Evolutionary conservation across 1,140 invertebrate species (phyloP), one percentile per base, ranked within the genome.

Genomic region (Neodiprion fabricii): DNA sequence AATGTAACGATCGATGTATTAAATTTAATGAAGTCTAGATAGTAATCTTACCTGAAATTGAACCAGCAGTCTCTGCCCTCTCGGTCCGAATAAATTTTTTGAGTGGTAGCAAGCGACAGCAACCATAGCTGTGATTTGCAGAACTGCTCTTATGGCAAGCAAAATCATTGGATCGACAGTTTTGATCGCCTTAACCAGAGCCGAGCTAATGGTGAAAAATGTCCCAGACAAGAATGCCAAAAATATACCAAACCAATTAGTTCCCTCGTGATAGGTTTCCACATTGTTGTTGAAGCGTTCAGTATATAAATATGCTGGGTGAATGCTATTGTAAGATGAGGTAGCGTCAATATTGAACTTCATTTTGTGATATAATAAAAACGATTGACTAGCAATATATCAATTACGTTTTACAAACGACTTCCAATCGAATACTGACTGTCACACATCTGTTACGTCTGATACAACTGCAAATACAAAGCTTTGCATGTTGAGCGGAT

Each of bases 91-190:
- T 11, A 89, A 40, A 76, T 85, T 86, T 74, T 83, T 79, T 1
- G 85, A 80, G 48, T 82, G 75, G 40, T 73, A 82, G 23, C 85
- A 78, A 1, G 86, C 87, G 12, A 85, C 76, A 1, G 84, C 73
- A 9, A 84, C 71, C 85, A 89, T 89, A 7, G 84, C 82, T 10
- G 83, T 23, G 40, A 90, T 89, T 79, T 90, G 89, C 23, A 89
- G 70, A 14, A 89, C 61, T 1, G 87, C 82, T 71, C 89, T 80
- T 72, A 90, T 86, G 3, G 81, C 82, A 9, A 90, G 79, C 8
- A 90, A 72, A 61, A 90, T 84, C 89, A 90, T 90, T 0, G 89
- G 89, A 76, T 90, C 84, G 9, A 90, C 85, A 75, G 86, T 86
- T 73, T 77, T 82, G 0, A 90, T 74, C 17, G 84, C 89, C 79